These are phyloP conservation scores for Rhinolophus ferrumequinum DNA, from an alignment of 2,113 vertebrate genomes.

Conservation along the genomic window DNA sequence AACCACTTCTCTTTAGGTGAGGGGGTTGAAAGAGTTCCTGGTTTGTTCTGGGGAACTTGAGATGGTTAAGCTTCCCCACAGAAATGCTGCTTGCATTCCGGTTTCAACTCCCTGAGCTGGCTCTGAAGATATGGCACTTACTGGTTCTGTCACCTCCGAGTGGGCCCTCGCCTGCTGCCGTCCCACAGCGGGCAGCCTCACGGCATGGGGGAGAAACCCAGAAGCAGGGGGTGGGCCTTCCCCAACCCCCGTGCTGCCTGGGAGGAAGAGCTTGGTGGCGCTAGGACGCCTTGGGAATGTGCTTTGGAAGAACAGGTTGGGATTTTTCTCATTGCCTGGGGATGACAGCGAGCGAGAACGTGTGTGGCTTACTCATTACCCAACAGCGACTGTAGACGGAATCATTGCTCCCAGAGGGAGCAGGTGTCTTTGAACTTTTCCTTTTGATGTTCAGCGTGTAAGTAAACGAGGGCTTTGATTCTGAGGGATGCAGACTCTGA, in stretches of 20 bases:
- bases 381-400: constrained; percentile 52
- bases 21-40: constrained; percentile 8
- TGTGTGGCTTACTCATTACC: constrained; percentile 65
- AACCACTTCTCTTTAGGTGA: constrained; percentile 29
- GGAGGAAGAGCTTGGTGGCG: constrained; percentile 77
- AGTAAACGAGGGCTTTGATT: constrained; percentile 80
- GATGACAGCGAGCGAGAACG: constrained; percentile 56
- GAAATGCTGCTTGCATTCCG: neutral
- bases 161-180: constrained; percentile 54
- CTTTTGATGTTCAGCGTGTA: constrained; percentile 73
- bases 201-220: constrained; percentile 43
- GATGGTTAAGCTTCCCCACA: neutral
- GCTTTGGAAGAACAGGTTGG: constrained; percentile 80
- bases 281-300: constrained; percentile 72
- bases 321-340: constrained; percentile 72
- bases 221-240: constrained; percentile 70
- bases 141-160: constrained; percentile 26
- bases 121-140: constrained; percentile 44
- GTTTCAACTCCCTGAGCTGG: neutral
- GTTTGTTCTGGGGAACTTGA: neutral
- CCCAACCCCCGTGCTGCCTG: constrained; percentile 41
- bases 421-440: constrained; percentile 73
- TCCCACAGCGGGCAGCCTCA: constrained; percentile 33
- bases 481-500: constrained; percentile 37
- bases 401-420: constrained; percentile 66